Percentiles rank a stretch among this genome's conserved stretches.
Evolutionary conservation across 2,797 vertebrate genomes (phyloP).

Genomic region (Sarcoramphus papa): DNA sequence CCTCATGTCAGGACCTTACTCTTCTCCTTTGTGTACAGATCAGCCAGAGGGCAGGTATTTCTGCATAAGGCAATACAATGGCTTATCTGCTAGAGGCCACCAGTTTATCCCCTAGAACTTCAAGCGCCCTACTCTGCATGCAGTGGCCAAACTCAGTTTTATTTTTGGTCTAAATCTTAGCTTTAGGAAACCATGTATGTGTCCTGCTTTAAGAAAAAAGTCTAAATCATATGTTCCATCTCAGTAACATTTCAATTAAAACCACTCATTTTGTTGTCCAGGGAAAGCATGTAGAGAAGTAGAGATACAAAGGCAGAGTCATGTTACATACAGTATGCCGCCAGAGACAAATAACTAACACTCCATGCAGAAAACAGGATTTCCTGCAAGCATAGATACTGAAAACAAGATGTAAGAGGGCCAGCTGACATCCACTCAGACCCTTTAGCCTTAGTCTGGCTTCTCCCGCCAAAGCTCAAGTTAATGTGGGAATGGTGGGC

Average conservation of each 20-base stretch:
- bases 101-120: neutral
- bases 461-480: neutral
- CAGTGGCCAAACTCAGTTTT: neutral
- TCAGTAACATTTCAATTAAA: neutral
- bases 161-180: constrained; percentile 14
- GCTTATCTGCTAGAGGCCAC: neutral
- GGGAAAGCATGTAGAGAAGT: neutral
- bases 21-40: neutral
- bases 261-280: neutral
- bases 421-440: neutral
- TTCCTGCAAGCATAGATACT: neutral
- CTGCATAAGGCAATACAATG: neutral
- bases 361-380: neutral
- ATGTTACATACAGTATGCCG: neutral
- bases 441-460: neutral
- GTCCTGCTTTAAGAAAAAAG: constrained; percentile 7
- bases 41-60: neutral
- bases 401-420: neutral
- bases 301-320: neutral
- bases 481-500: neutral
- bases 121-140: neutral
- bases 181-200: neutral
- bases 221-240: neutral
- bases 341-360: neutral
- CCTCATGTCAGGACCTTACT: neutral